Percentiles rank a stretch among this genome's conserved stretches.
phyloP scores from a whole-genome alignment of 2,113 vertebrate genomes.

The Gavia stellata region DNA sequence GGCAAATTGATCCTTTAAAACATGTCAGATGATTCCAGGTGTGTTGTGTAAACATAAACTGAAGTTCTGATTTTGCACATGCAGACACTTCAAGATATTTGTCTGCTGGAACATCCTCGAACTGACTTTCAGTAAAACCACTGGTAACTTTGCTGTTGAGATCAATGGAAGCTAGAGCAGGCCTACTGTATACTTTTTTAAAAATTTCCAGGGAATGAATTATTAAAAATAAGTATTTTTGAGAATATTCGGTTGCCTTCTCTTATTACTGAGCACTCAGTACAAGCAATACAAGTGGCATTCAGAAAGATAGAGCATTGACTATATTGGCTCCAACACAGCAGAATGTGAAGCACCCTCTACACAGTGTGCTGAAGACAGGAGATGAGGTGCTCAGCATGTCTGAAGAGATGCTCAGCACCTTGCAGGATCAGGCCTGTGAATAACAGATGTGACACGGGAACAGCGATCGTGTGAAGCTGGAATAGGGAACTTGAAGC shows the following conservation, averaged over 20 bases:
- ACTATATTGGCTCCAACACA: background rate
- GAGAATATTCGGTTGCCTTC: background rate
- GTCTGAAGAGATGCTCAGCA: background rate
- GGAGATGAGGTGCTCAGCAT: background rate
- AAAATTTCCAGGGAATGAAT: background rate
- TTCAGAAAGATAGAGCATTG: background rate
- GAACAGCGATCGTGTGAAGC: background rate
- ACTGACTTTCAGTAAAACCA: background rate
- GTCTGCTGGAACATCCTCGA: rapidly evolving
- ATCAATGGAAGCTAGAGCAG: background rate
- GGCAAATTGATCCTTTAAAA: background rate
- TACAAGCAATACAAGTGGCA: background rate
- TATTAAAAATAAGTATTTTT: background rate
- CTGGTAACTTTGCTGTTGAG: background rate
- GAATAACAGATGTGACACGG: background rate
- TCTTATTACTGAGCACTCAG: background rate
- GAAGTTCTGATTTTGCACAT: background rate
- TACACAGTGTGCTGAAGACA: background rate
- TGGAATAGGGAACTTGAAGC: background rate
- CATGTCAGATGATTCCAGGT: background rate
- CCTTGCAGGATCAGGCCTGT: background rate
- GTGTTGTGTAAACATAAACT: background rate
- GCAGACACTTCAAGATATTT: background rate
- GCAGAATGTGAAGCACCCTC: background rate
- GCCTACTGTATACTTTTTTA: background rate